Evolutionary conservation across 2,797 vertebrate genomes (phyloP), one percentile per base, ranked within the genome.

Genomic region (Bradypus variegatus): DNA sequence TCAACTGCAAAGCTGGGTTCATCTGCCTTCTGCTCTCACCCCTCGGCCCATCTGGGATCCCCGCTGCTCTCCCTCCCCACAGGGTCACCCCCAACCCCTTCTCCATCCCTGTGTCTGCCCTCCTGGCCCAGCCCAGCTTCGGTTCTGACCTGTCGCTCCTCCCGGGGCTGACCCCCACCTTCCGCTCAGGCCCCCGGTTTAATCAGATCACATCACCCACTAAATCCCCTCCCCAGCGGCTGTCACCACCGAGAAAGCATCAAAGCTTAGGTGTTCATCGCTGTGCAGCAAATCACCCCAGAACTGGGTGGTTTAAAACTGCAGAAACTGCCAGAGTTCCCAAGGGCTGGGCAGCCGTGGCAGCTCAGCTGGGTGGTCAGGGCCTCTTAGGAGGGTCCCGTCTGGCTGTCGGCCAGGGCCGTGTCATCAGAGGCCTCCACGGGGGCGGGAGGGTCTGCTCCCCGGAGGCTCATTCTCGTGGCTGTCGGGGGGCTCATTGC

Each of bases 271-370:
- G 2, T 41, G 1, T 6, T 16, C 4, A 10, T 16, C 1, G 29
- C 82, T 8, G 9, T 41, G 82, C 16, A 27, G 11, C 12, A 9
- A 4, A 12, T 53, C 1, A 38, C 13, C 36, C 29, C 3, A 2
- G 1, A 2, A 6, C 41, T 12, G 8, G 2, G 38, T 0, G n/a
- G 19, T 41, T 72, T 60, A 16, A 14, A 2, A 12, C 5, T 3
- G 6, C 19, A 14, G 31, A 33, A 13, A 2, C 14, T 5, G 0
- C 14, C 0, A 7, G 25, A 3, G 62, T 8, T 48, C 3, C 75
- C 8, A 19, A 12, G 0, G 2, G 2, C 19, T 14, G 3, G 45
- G 29, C 27, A 0, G 19, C 16, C 2, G 69, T 27, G 3, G n/a
- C 2, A 0, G 15, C 15, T 5, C 4, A 10, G 41, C 41, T 1